Percentiles rank a stretch among this genome's conserved stretches.
Evolutionary conservation across 2,113 vertebrate genomes (phyloP).

Genomic region (Ahaetulla prasina): DNA sequence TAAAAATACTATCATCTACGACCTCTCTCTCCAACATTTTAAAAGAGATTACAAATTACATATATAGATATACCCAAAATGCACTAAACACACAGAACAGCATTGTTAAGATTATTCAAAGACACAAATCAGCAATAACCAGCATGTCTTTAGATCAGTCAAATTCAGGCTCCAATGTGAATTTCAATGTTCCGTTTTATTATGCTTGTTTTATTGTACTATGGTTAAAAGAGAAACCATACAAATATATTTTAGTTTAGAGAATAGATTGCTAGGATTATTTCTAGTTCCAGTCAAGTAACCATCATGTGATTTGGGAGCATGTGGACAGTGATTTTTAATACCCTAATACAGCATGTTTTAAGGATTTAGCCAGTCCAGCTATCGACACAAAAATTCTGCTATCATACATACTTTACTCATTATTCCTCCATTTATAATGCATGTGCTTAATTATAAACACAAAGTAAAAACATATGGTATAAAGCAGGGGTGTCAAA

Average conservation of each 20-base stretch:
- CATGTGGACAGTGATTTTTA: neutral
- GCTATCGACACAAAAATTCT: neutral
- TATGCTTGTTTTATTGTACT: neutral
- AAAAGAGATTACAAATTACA: neutral
- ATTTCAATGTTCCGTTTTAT: neutral
- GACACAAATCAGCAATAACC: neutral
- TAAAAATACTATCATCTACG: neutral
- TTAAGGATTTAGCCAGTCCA: neutral
- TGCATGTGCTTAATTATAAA: neutral
- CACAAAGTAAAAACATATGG: neutral
- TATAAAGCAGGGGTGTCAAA: too few relatives aligned
- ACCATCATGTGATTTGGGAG: constrained; percentile 5
- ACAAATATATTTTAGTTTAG: neutral
- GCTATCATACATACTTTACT: neutral
- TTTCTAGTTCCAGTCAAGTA: constrained; percentile 3
- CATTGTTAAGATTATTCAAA: neutral
- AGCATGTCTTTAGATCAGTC: neutral
- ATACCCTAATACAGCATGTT: neutral
- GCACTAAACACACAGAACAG: neutral
- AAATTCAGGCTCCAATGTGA: neutral
- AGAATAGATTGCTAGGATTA: neutral
- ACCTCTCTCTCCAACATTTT: neutral
- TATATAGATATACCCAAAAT: neutral
- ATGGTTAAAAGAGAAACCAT: neutral
- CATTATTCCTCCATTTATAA: neutral